Percentiles rank a stretch among this genome's conserved stretches.
These are phyloP conservation scores for Phoenoteleia sp. DNA, from an alignment of 2,888 invertebrate species.

Conservation along the genomic window DNA sequence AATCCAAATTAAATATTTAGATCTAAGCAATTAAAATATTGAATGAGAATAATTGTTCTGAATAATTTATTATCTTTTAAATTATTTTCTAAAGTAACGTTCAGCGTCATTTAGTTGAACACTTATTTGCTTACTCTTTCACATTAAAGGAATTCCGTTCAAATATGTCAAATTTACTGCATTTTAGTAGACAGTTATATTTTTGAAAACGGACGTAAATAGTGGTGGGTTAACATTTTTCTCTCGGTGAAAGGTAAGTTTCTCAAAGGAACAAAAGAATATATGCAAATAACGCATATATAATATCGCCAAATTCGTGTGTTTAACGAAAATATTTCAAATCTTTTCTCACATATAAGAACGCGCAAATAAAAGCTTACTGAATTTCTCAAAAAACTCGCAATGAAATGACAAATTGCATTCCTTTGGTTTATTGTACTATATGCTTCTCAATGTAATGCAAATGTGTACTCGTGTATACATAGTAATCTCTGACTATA, in stretches of 20 bases:
- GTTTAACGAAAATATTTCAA: constrained; percentile 43
- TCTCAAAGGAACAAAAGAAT: constrained; percentile 19
- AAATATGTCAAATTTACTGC: no score
- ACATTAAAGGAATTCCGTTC: no score
- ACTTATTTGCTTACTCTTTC: no score
- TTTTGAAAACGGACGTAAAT: no score
- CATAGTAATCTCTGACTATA: neutral
- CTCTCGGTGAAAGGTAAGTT: neutral
- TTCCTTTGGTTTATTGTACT: constrained; percentile 28
- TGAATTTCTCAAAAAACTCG: constrained; percentile 22
- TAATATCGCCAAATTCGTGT: neutral
- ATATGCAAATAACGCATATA: constrained; percentile 12
- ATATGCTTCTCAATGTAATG: constrained; percentile 15
- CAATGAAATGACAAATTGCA: constrained; percentile 32
- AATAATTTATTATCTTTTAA: no score
- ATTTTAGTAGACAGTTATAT: no score
- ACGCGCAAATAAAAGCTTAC: constrained; percentile 26
- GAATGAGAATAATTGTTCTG: no score
- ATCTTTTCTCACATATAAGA: constrained; percentile 22
- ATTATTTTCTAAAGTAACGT: no score
- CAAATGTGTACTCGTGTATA: constrained; percentile 7
- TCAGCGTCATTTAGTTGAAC: no score
- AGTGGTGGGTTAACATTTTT: neutral
- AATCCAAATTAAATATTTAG: no score
- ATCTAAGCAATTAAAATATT: no score